Base-by-base conservation (phyloP, 92 coral and sea anemone species). In the Isaurus tuberculatus region DNA sequence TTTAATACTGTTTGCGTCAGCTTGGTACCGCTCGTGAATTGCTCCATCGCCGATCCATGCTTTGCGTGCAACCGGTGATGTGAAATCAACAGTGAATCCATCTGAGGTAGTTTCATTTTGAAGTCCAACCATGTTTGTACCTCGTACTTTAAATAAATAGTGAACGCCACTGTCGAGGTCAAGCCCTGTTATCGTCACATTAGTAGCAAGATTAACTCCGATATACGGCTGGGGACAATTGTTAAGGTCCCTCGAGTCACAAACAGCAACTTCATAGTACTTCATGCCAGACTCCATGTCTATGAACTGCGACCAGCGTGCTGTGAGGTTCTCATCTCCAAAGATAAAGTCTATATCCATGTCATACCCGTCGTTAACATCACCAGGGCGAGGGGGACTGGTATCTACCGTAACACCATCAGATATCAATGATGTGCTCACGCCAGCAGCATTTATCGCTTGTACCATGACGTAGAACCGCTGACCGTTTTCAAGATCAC, bases 371-470 rank as follows among this genome's bases (percentile, higher is more conserved):
- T 86, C 96, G 31, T 85, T 68, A 16, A 94, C 97, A 26, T 49
- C 60, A 0, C 99, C 99, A 15, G 93, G 48, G 15, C 22, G 30
- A 1, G 99, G 99, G 23, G 97, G 94, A 53, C 93, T 97, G 79
- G 69, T 84, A 73, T 94, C 99, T 34, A 94, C 89, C 16, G 86
- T 89, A 22, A 94, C 97, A 40, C 98, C 99, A 75, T 97, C 93
- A 36, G 99, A 92, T 13, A 90, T 91, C 65, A 94, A 74, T 29
- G 89, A 84, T 1, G 88, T 75, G 10, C 43, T 48, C 23, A 83
- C 57, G 9, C 99, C 99, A n/a, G 98, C 99, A 29, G 98, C 93
- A 85, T 97, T 97, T 17, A 89, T 90, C 27, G 98, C 99, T 26
- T 82, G 88, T 22, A 97, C 88, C 15, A 96, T 92, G 70, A 90